Conservation (phyloP, 2,888 invertebrate species). For the Atethmia centrago region DNA sequence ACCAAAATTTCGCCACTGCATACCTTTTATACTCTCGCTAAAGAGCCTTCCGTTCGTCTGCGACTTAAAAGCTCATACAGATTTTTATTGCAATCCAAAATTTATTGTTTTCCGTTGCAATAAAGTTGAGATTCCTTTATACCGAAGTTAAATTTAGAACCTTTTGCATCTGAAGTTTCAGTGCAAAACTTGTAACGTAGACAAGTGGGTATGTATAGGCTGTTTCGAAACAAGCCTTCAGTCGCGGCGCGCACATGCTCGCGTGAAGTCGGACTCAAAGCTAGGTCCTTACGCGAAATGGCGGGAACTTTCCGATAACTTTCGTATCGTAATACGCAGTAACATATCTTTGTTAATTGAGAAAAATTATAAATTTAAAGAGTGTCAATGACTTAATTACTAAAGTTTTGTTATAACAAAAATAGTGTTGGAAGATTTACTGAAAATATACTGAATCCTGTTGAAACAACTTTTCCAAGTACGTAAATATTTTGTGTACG, state of each 20-base stretch:
- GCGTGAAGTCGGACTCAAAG: conserved; percentile 79
- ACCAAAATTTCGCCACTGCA: conserved; percentile 53
- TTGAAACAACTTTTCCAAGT: conserved; percentile 47
- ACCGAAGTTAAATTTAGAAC: conserved; percentile 48
- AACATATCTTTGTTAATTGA: conserved; percentile 51
- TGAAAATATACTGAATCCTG: conserved; percentile 38
- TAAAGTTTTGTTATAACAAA: conserved; percentile 42
- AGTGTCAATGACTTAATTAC: conserved; percentile 35
- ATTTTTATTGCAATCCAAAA: not conserved
- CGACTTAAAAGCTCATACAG: conserved; percentile 40
- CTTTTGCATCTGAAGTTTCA: conserved; percentile 54
- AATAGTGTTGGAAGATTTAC: conserved; percentile 55
- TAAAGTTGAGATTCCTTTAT: conserved; percentile 32
- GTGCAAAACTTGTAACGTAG: conserved; percentile 87
- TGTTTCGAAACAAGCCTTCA: conserved; percentile 83
- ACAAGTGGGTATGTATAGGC: conserved; percentile 84
- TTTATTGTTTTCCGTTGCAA: not conserved
- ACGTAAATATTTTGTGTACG: conserved; percentile 36
- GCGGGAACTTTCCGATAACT: conserved; percentile 86
- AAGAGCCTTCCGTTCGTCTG: conserved; percentile 42
- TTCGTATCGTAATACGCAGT: conserved; percentile 76
- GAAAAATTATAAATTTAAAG: conserved; percentile 31
- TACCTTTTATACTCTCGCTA: conserved; percentile 65
- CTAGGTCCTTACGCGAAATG: conserved; percentile 74
- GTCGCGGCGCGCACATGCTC: conserved; percentile 86